Conservation (phyloP, 2,797 vertebrate species). For the Champsocephalus esox region DNA sequence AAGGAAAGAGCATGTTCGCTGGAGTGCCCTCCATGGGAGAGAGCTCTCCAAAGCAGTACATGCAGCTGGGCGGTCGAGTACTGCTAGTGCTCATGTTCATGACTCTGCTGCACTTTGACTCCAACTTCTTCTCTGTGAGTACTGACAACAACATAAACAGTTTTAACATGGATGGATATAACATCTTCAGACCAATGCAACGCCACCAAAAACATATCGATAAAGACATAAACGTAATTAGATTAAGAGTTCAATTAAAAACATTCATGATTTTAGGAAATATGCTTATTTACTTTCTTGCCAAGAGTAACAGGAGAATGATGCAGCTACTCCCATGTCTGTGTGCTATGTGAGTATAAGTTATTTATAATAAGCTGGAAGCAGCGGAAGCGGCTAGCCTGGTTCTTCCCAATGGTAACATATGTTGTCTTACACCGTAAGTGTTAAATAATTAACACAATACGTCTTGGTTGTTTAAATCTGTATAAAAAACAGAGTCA, state of each 20-base stretch:
- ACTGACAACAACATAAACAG: not conserved
- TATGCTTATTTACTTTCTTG: not conserved
- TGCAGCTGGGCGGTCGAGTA: conserved; percentile 96
- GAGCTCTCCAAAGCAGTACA: conserved; percentile 97
- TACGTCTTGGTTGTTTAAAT: not conserved
- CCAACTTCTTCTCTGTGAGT: conserved; percentile 96
- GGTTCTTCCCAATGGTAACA: not conserved
- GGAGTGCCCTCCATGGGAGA: conserved; percentile 91
- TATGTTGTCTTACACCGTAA: too few relatives aligned
- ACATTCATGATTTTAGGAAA: not conserved
- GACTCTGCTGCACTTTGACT: conserved; percentile 97
- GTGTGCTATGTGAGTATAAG: not conserved
- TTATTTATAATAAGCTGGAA: not conserved
- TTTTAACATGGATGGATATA: not conserved
- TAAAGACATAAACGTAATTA: not conserved
- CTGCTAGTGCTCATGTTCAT: conserved; percentile 99
- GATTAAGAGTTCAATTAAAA: too few relatives aligned
- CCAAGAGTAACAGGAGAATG: not conserved
- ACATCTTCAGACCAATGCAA: not conserved
- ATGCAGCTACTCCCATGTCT: not conserved
- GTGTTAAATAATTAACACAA: not conserved
- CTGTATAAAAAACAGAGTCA: not conserved
- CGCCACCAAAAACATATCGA: not conserved
- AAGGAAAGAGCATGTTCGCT: conserved; percentile 99
- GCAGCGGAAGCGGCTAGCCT: not conserved